These are phyloP conservation scores for Sitodiplosis mosellana DNA, from an alignment of 1,140 invertebrate species.

Conservation along the genomic window DNA sequence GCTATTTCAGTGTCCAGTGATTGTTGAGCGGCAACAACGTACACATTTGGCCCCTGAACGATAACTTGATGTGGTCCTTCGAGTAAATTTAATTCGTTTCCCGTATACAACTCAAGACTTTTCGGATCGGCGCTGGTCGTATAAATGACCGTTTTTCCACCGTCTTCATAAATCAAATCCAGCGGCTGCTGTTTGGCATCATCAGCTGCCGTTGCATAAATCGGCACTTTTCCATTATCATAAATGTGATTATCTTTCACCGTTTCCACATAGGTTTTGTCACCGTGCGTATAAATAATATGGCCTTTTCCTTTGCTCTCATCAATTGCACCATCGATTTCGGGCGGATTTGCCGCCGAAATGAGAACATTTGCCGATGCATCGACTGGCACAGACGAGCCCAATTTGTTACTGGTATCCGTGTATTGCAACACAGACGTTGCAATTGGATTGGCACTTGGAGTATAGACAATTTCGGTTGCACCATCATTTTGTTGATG, in stretches of 20 bases:
- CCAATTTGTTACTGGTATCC: not conserved
- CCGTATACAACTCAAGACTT: conserved; percentile 27
- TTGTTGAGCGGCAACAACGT: too few relatives aligned
- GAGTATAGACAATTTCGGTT: not conserved
- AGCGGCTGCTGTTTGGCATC: conserved; percentile 45
- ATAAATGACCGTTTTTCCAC: conserved; percentile 62
- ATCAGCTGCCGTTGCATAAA: conserved; percentile 4
- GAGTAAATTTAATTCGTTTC: conserved; percentile 28
- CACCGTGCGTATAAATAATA: conserved; percentile 23
- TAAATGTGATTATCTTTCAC: conserved; percentile 13
- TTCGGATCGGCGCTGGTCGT: conserved; percentile 40
- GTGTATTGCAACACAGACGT: not conserved
- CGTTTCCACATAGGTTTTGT: conserved; percentile 13
- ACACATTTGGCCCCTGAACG: conserved; percentile 3
- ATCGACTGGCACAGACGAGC: not conserved
- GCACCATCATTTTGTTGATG: not conserved
- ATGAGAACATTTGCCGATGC: not conserved
- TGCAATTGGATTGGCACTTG: not conserved
- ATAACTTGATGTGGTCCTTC: conserved; percentile 23
- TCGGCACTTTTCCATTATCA: not conserved
- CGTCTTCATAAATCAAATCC: conserved; percentile 62
- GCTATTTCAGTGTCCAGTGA: too few relatives aligned
- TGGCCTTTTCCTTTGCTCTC: conserved; percentile 9
- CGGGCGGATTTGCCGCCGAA: not conserved
- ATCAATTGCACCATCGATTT: not conserved